Percentiles rank a stretch among this genome's conserved stretches.
Evolutionary conservation across 30 jellyfish, hydroid and myxozoan species (phyloP).

Genomic region (Aurelia aurita complex sp. Pacific): DNA sequence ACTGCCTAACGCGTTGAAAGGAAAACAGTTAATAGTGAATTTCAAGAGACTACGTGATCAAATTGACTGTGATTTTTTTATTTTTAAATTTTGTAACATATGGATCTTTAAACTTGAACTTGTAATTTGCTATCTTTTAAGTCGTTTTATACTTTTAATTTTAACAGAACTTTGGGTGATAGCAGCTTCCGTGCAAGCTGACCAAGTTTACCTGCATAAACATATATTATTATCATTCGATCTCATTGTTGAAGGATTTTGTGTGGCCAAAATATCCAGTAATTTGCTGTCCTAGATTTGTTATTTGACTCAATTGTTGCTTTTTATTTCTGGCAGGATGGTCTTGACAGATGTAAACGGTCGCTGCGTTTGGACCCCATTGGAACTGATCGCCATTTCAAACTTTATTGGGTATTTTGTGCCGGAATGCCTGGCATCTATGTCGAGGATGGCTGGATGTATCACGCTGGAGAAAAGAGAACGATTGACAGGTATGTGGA

Average conservation of each 20-base stretch:
- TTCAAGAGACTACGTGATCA: too few species aligned
- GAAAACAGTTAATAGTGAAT: too few species aligned
- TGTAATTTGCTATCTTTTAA: too few species aligned
- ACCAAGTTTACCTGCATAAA: too few species aligned
- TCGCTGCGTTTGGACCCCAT: conserved; percentile 83
- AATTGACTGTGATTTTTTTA: too few species aligned
- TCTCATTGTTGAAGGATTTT: neutral
- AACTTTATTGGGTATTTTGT: conserved; percentile 81
- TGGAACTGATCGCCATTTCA: conserved; percentile 79
- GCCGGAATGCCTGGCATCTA: conserved; percentile 82
- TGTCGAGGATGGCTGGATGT: conserved; percentile 78
- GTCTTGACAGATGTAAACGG: conserved; percentile 56
- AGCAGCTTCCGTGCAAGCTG: too few species aligned
- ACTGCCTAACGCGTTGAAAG: too few species aligned
- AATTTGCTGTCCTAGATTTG: neutral
- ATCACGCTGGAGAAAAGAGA: conserved; percentile 55
- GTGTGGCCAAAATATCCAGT: neutral
- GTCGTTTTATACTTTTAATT: too few species aligned
- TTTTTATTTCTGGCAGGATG: conserved; percentile 29
- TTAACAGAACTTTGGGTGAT: too few species aligned
- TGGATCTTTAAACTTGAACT: too few species aligned
- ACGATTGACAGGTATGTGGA: conserved; percentile 37
- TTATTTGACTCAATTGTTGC: neutral
- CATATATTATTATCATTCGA: too few species aligned
- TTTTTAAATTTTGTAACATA: too few species aligned